Evolutionary conservation across 2,888 invertebrate genomes (phyloP).

Genomic region (Acanthosepion lycidas): DNA sequence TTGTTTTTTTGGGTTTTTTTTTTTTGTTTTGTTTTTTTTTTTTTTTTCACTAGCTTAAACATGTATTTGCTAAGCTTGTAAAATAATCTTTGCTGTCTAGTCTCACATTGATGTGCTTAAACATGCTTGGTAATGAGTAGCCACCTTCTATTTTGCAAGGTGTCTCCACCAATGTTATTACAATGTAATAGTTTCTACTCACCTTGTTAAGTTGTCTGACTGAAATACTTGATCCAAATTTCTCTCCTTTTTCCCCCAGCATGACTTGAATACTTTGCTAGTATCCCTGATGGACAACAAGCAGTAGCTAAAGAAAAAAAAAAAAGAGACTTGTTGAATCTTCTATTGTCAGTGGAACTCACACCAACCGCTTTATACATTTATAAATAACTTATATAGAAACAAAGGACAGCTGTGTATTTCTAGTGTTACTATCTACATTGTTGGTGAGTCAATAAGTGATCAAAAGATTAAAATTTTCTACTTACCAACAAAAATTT

Average conservation of each 20-base stretch:
- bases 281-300: neutral
- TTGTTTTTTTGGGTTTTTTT: neutral
- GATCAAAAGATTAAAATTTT: no score
- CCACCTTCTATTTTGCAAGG: neutral
- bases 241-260: neutral
- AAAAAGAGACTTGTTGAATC: neutral
- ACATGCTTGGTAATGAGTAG: neutral
- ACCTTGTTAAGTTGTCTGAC: neutral
- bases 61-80: neutral
- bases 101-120: neutral
- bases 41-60: neutral
- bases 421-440: neutral
- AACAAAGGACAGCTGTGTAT: neutral
- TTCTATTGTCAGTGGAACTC: neutral
- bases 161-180: neutral
- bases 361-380: no score
- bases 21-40: neutral
- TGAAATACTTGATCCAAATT: neutral
- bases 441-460: no score
- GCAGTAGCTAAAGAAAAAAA: neutral
- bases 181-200: neutral
- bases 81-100: neutral
- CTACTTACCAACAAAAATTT: no score
- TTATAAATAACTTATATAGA: neutral
- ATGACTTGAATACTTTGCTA: neutral